Evolutionary conservation across 2,888 invertebrate genomes (phyloP), one percentile per base, ranked within the genome.

Genomic region (Horisme vitalbata): DNA sequence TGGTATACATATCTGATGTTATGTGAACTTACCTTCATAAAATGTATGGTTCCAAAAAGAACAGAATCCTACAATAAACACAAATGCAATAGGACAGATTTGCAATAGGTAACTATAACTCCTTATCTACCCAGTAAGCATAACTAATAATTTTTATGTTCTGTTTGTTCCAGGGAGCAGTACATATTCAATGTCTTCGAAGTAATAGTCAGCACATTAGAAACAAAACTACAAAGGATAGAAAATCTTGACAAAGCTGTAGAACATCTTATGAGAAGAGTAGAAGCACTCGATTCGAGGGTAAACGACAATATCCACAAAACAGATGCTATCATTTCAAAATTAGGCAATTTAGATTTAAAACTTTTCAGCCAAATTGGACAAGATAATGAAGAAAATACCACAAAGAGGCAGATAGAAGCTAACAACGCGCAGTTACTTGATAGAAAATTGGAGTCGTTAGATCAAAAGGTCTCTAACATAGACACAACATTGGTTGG

Each of bases 161-260:
- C 61, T 59, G 60, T 79, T 84, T 88, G 76, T 93, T 93, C 53
- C 94, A 96, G 96, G 83, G 96, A 96, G 81, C 95, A 96, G 79
- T 96, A 96, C 79, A 92, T 96, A 55, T 94, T 96, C 84, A 95
- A 95, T 77, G 95, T 97, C 41, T 96, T 97, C 84, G 96, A 96
- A 83, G 95, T 96, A 41, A 96, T 97, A 60, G 96, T 96, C 47
- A 95, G 96, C 63, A 96, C 96, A 14, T 83, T 96, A 63, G 96
- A 97, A 79, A 95, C 95, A 3, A 96, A 96, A 86, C 88, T 97
- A 8, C 95, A 96, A 75, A 91, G 96, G 61, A 96, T 97, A 71
- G 96, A 96, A 71, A 96, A 96, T 75, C 83, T 96, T 45, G 96
- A 97, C 78, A 95, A 95, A 79, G 96, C 96, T 0, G 95, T 96